Evolutionary conservation across 1,140 invertebrate species (phyloP).

Genomic region (Sweltsa coloradensis): DNA sequence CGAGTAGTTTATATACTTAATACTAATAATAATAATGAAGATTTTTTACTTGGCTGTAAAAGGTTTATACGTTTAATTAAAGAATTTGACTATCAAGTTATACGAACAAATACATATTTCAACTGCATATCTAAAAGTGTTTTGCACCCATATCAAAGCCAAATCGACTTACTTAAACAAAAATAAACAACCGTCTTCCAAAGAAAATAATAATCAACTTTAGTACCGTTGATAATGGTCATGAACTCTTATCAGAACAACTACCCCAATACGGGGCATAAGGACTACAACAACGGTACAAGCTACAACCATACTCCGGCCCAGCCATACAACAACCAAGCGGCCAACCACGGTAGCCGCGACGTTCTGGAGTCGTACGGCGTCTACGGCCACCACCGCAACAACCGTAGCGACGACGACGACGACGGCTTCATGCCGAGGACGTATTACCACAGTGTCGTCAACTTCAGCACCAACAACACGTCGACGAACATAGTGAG

Average conservation of each 20-base stretch:
- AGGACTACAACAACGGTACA: slow-evolving; percentile 9
- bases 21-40: too few species aligned
- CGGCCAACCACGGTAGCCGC: slow-evolving; percentile 29
- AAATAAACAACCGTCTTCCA: too few species aligned
- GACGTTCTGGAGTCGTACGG: slow-evolving; percentile 38
- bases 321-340: slow-evolving; percentile 18
- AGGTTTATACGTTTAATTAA: too few species aligned
- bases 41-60: too few species aligned
- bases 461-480: slow-evolving; percentile 31
- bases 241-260: slow-evolving; percentile 9
- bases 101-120: too few species aligned
- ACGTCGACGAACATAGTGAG: slow-evolving; percentile 19
- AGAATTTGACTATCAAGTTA: too few species aligned
- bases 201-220: too few species aligned
- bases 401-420: slow-evolving; percentile 37
- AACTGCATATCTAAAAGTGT: too few species aligned
- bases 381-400: slow-evolving; percentile 36
- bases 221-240: slow-evolving; percentile 8
- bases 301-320: neutral
- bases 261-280: slow-evolving; percentile 8
- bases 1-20: too few species aligned
- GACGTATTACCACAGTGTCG: slow-evolving; percentile 37
- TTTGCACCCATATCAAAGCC: too few species aligned
- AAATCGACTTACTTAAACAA: too few species aligned
- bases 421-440: slow-evolving; percentile 34